A percentile compares a stretch with the other conserved stretches of the same genome.
Evolutionary conservation across 2,797 vertebrate species (phyloP).

Genomic region (Scarus forsteni): DNA sequence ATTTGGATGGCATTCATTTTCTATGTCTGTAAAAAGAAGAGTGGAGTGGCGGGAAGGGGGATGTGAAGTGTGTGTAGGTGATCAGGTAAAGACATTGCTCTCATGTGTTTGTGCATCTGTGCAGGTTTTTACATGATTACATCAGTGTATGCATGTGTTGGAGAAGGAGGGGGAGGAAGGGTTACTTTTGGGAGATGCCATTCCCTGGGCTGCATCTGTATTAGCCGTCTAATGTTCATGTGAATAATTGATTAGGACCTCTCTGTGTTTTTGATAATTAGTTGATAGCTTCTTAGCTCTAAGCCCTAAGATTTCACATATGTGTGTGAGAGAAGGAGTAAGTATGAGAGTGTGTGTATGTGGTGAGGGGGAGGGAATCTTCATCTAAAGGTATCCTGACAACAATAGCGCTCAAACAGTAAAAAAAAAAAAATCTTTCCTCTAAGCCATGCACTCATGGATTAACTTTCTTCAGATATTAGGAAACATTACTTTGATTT

Average conservation of each 20-base stretch:
- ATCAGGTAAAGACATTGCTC: slow-evolving; percentile 35
- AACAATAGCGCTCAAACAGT: slow-evolving; percentile 63
- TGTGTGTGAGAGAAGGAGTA: slow-evolving; percentile 57
- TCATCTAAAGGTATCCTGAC: slow-evolving; percentile 59
- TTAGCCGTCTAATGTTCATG: slow-evolving; percentile 92
- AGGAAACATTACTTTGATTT: slow-evolving; percentile 48
- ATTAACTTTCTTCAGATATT: slow-evolving; percentile 68
- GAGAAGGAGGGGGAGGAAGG: slow-evolving; percentile 57
- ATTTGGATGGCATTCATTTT: slow-evolving; percentile 77
- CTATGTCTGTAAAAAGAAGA: slow-evolving; percentile 50
- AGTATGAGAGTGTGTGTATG: slow-evolving; percentile 18
- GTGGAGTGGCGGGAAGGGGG: slow-evolving; percentile 37
- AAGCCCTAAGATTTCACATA: slow-evolving; percentile 85
- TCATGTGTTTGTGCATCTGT: slow-evolving; percentile 25
- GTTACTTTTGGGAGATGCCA: slow-evolving; percentile 87
- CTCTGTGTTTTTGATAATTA: slow-evolving; percentile 93
- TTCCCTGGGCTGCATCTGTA: slow-evolving; percentile 88
- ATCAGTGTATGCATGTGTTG: slow-evolving; percentile 21
- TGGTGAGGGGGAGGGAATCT: slow-evolving; percentile 39
- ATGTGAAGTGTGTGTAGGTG: slow-evolving; percentile 12
- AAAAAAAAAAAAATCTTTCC: slow-evolving; percentile 38
- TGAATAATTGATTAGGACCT: slow-evolving; percentile 97
- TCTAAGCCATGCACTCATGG: slow-evolving; percentile 64
- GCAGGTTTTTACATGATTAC: slow-evolving; percentile 34
- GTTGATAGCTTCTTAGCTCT: slow-evolving; percentile 90